Conservation (phyloP, 2,797 vertebrate genomes). For the Oceanodroma leucorhoa region DNA sequence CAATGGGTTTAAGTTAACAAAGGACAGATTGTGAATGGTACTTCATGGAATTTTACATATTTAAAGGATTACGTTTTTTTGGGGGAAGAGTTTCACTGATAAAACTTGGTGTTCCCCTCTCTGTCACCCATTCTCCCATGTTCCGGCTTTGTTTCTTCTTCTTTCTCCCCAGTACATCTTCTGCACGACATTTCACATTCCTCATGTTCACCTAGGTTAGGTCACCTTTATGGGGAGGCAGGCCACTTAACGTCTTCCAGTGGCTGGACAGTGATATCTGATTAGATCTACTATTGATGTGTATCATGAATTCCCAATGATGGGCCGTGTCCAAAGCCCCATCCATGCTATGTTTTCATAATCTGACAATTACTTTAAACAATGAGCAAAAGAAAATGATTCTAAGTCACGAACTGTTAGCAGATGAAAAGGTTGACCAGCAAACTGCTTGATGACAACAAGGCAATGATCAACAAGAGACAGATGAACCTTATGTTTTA, state of each 20-base stretch:
- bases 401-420: not conserved
- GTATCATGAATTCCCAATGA: not conserved
- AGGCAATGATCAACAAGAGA: not conserved
- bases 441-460: not conserved
- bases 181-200: not conserved
- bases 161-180: not conserved
- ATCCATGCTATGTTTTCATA: not conserved
- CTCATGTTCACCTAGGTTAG: not conserved
- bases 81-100: not conserved
- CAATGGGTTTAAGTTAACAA: not conserved
- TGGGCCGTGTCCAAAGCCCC: not conserved
- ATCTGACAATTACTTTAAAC: not conserved
- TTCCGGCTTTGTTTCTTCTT: not conserved
- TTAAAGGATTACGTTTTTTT: not conserved
- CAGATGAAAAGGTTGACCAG: not conserved
- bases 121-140: not conserved
- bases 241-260: not conserved
- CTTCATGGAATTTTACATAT: not conserved
- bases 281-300: not conserved
- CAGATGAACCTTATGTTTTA: not conserved
- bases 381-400: not conserved
- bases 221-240: not conserved
- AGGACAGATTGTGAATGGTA: not conserved
- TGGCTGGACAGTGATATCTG: not conserved
- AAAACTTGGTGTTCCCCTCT: not conserved